These are phyloP conservation scores for Stomatorhinus ivindoensis DNA, from an alignment of 2,113 vertebrate species.

Conservation along the genomic window DNA sequence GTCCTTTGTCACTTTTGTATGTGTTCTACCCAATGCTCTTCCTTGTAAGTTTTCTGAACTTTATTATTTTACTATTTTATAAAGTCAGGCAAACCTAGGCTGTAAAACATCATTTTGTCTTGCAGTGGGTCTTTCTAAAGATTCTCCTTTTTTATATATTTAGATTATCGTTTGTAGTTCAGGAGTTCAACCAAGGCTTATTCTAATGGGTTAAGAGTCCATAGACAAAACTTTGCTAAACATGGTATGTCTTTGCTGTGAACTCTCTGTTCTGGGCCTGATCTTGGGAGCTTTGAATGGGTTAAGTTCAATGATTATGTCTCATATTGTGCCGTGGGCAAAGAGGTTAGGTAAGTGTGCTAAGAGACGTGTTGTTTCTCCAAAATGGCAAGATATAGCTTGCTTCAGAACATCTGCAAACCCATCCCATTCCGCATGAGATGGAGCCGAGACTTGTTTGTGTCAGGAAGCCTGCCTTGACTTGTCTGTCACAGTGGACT, in stretches of 20 bases:
- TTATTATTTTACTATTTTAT: neutral
- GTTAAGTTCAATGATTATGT: slow-evolving; percentile 55
- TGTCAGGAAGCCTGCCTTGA: slow-evolving; percentile 78
- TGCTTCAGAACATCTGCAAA: slow-evolving; percentile 90
- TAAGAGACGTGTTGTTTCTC: slow-evolving; percentile 83
- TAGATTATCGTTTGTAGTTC: slow-evolving; percentile 38
- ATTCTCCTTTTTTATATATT: neutral
- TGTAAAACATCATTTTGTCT: neutral
- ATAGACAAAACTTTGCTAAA: slow-evolving; percentile 61
- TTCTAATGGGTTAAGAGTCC: slow-evolving; percentile 59
- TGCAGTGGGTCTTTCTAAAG: slow-evolving; percentile 28
- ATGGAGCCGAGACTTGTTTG: slow-evolving; percentile 93
- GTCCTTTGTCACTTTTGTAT: neutral
- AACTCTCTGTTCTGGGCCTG: slow-evolving; percentile 53
- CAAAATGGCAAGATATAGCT: slow-evolving; percentile 84
- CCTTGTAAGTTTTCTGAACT: neutral
- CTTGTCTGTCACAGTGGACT: slow-evolving; percentile 68
- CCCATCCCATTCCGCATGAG: slow-evolving; percentile 81
- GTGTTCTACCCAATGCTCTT: neutral
- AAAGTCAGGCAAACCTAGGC: neutral
- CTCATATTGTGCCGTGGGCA: slow-evolving; percentile 73
- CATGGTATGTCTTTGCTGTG: slow-evolving; percentile 53
- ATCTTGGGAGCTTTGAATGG: slow-evolving; percentile 45
- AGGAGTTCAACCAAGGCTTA: slow-evolving; percentile 50
- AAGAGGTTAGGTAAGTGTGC: slow-evolving; percentile 67